Base-by-base conservation (phyloP, 2,888 invertebrate genomes). In the Alcis repandata region DNA sequence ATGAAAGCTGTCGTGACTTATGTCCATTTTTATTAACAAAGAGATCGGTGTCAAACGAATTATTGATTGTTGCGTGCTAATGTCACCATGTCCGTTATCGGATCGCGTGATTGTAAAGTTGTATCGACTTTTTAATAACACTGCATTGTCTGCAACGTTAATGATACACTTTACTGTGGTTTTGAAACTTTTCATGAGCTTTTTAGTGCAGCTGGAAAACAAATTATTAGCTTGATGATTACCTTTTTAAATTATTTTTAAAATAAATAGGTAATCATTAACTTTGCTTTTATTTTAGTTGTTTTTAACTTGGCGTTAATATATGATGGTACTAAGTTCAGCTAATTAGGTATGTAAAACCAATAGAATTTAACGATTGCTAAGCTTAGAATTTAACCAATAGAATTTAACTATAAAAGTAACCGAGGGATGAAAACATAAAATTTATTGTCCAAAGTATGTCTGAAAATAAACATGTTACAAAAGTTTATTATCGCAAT, bases 91-190 rank as follows among this genome's bases (percentile, higher is more conserved):
- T 57, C 64, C 48, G 63, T 62, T 65, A 70, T 71, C 70, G 52
- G 48, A 70, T 83, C 76, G 84, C 83, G 82, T 84, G 63, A 70
- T 66, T 63, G 63, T 57, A 71, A 75, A 68, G 45, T 67, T 60
- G 8, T 69, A 82, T 84, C 69, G 83, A 83, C 69, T 69, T 70
- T 83, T 81, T 82, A 73, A 70, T 74, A 67, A 64, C 66, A 51
- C 69, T 68, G 69, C 71, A 67, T 65, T 68, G 33, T 52, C 46
- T 57, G 52, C 58, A 54, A 40, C 45, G 57, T 4, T 68, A 57
- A 58, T 63, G 40, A 61, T 46, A 46, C 33, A 53, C 11, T 33
- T 36, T 33, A 36, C 11, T 36, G 17, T 49, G 17, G 10, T 27
- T 49, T 53, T 27, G 13, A 17, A 41, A 32, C 15, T 54, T 57